Conservation (phyloP, 1,140 invertebrate species). For the Mercenaria mercenaria region DNA sequence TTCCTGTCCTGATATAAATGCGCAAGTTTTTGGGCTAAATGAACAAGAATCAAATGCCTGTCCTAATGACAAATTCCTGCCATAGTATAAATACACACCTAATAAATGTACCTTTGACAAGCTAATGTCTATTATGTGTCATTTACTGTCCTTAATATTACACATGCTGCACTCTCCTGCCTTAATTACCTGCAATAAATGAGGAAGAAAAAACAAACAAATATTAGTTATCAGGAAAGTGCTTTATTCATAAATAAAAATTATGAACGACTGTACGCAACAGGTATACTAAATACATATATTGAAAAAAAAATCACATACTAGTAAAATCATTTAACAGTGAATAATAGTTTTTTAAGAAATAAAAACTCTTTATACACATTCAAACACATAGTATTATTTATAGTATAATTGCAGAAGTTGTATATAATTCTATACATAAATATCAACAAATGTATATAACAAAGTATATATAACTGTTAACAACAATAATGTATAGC, state of each 20-base stretch:
- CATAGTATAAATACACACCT: no score
- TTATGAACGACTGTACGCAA: slow-evolving; percentile 43
- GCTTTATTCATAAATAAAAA: slow-evolving; percentile 55
- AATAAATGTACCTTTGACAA: no score
- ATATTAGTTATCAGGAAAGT: slow-evolving; percentile 50
- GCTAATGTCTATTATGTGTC: no score
- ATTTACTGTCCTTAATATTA: no score
- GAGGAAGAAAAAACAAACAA: no score
- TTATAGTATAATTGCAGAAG: background rate
- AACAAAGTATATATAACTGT: background rate
- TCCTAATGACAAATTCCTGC: no score
- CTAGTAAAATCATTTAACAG: background rate
- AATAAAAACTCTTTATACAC: slow-evolving; percentile 8
- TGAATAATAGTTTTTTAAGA: background rate
- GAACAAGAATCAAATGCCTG: no score
- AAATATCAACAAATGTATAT: slow-evolving; percentile 26
- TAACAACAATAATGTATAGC: slow-evolving; percentile 30
- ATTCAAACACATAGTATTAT: slow-evolving; percentile 24
- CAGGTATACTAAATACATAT: slow-evolving; percentile 39
- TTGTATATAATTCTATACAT: slow-evolving; percentile 5
- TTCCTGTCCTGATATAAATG: no score
- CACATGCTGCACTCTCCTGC: no score
- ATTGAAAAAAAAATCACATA: background rate
- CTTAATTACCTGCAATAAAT: no score
- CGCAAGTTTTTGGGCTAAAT: no score